A percentile compares a stretch with the other conserved stretches of the same genome.
Conservation (phyloP, 2,888 invertebrate species). For the Kuschelorhynchus macadamiae region DNA sequence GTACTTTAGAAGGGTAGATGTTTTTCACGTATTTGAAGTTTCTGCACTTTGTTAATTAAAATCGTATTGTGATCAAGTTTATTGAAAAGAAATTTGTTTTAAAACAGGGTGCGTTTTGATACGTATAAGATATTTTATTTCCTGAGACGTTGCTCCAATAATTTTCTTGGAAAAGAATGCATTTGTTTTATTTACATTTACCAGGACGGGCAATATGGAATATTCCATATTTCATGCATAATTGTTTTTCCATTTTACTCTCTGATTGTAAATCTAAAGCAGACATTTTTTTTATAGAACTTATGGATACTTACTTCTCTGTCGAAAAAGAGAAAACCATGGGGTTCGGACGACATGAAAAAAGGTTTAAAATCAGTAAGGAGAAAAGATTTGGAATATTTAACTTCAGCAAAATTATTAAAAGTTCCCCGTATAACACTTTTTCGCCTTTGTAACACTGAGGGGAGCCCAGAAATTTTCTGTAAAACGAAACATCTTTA, state of each 20-base stretch:
- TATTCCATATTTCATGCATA: background rate
- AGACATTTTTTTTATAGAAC: background rate
- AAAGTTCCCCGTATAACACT: conserved; percentile 6
- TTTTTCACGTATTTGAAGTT: too few species aligned
- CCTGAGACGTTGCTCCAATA: too few species aligned
- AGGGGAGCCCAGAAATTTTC: background rate
- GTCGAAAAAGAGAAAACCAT: background rate
- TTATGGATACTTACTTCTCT: conserved; percentile 3
- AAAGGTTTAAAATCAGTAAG: conserved; percentile 10
- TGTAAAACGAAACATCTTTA: conserved; percentile 16
- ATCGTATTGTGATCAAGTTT: background rate
- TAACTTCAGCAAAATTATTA: conserved; percentile 5
- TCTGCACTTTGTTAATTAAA: background rate
- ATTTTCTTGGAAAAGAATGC: background rate
- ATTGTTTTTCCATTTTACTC: background rate
- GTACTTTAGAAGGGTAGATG: background rate
- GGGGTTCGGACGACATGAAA: background rate
- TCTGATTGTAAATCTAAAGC: background rate
- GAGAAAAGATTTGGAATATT: conserved; percentile 8
- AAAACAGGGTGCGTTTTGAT: background rate
- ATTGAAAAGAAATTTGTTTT: conserved; percentile 1
- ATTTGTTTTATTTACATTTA: background rate
- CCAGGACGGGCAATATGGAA: background rate
- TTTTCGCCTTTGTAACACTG: conserved; percentile 6
- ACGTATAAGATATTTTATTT: background rate